Evolutionary conservation across 2,888 invertebrate genomes (phyloP).

Genomic region (Mythimna impura): DNA sequence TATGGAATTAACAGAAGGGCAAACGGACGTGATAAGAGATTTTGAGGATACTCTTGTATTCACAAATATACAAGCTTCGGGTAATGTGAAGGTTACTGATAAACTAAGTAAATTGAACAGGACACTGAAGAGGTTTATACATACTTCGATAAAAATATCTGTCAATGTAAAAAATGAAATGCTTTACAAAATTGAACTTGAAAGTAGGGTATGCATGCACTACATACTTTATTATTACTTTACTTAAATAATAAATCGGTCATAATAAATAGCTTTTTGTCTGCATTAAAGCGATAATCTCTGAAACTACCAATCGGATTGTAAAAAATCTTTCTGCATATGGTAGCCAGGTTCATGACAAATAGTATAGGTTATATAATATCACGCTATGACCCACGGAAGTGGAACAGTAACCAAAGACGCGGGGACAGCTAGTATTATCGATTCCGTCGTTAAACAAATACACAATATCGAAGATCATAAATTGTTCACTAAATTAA

Average conservation of each 20-base stretch:
- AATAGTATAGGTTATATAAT: no score
- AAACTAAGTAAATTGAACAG: slow-evolving; percentile 57
- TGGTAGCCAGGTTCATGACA: no score
- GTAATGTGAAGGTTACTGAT: slow-evolving; percentile 61
- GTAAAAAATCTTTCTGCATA: no score
- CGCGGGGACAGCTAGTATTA: background rate
- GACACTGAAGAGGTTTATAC: slow-evolving; percentile 40
- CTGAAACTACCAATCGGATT: no score
- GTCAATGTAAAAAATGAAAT: slow-evolving; percentile 10
- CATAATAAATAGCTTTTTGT: no score
- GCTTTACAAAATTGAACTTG: slow-evolving; percentile 7
- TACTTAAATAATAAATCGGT: no score
- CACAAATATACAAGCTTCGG: slow-evolving; percentile 45
- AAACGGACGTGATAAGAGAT: slow-evolving; percentile 68
- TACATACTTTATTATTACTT: background rate
- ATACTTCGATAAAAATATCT: slow-evolving; percentile 34
- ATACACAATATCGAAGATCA: slow-evolving; percentile 11
- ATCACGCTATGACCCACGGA: no score
- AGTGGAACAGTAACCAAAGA: no score
- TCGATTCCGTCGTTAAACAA: slow-evolving; percentile 14
- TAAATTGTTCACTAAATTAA: slow-evolving; percentile 25
- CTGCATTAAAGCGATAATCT: no score
- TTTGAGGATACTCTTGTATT: slow-evolving; percentile 59
- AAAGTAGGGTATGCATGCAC: slow-evolving; percentile 7
- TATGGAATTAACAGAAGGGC: slow-evolving; percentile 76